Conservation (phyloP, 2,113 vertebrate species). For the Lampris megalopsis region DNA sequence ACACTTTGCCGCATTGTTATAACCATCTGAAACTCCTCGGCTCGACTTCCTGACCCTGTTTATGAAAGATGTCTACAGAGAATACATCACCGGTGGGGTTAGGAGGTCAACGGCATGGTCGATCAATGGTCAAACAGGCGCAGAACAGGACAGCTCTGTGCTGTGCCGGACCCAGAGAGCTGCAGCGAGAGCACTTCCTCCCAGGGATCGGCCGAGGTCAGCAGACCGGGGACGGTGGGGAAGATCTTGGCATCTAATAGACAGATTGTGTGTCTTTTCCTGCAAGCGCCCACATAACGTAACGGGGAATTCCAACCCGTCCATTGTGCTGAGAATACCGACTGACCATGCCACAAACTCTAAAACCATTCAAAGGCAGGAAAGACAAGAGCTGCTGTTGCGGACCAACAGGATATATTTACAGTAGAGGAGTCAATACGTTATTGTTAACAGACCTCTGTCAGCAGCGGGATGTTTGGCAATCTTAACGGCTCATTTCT, state of each 20-base stretch:
- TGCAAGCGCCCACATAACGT: conserved; percentile 62
- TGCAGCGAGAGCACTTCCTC: conserved; percentile 65
- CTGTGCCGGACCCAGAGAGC: conserved; percentile 36
- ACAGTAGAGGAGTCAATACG: conserved; percentile 66
- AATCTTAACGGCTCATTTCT: conserved; percentile 51
- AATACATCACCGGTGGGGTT: conserved; percentile 7
- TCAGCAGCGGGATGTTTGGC: conserved; percentile 76
- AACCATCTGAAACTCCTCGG: not conserved
- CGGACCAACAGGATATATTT: conserved; percentile 82
- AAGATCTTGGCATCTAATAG: conserved; percentile 75
- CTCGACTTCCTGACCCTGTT: conserved; percentile 13
- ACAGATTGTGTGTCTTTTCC: conserved; percentile 80
- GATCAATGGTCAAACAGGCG: conserved; percentile 33
- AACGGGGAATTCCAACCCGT: conserved; percentile 77
- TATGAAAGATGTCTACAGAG: conserved; percentile 16
- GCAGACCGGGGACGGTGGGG: conserved; percentile 57
- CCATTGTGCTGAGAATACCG: conserved; percentile 78
- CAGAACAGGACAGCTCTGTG: conserved; percentile 63
- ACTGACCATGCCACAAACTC: conserved; percentile 53
- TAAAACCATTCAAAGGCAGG: conserved; percentile 73
- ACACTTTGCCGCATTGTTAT: conserved; percentile 26
- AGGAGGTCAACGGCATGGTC: conserved; percentile 43
- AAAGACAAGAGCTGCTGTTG: conserved; percentile 69
- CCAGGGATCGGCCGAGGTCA: conserved; percentile 58
- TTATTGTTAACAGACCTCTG: conserved; percentile 74